Conservation (phyloP, 2,888 invertebrate species). For the Drosophila robusta region DNA sequence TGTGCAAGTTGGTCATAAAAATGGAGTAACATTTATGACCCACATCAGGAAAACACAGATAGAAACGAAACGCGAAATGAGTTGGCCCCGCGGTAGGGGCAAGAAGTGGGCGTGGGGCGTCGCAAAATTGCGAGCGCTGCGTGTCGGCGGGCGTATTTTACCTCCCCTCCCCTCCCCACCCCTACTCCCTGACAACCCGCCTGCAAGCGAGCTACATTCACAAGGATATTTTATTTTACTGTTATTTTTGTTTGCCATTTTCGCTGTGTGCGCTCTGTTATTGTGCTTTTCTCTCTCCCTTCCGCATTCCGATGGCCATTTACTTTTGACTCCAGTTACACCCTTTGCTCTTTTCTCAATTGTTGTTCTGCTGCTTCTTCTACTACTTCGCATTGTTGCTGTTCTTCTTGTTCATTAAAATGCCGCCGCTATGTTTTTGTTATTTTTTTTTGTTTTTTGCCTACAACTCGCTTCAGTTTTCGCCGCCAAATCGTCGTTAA, state of each 20-base stretch:
- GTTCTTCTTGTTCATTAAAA: constrained; percentile 20
- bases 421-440: constrained; percentile 5
- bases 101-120: constrained; percentile 1
- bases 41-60: constrained; percentile 69
- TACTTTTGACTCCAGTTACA: constrained; percentile 50
- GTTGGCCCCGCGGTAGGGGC: not conserved
- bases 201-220: constrained; percentile 67
- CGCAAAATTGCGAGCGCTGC: constrained; percentile 50
- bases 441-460: not conserved
- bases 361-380: constrained; percentile 18
- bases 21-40: constrained; percentile 82
- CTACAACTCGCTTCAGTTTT: constrained; percentile 17
- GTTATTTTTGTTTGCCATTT: constrained; percentile 68
- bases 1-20: constrained; percentile 81
- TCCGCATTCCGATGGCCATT: constrained; percentile 50
- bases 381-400: constrained; percentile 13
- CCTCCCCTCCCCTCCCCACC: not conserved
- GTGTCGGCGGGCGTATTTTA: constrained; percentile 35
- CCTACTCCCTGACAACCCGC: constrained; percentile 25
- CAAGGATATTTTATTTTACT: constrained; percentile 75
- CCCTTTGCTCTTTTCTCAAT: constrained; percentile 25
- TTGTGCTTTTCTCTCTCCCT: constrained; percentile 39
- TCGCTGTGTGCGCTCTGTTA: constrained; percentile 58
- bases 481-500: constrained; percentile 35
- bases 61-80: constrained; percentile 43